phyloP scores from a whole-genome alignment of 1,140 invertebrate genomes.

The Diprion similis region DNA sequence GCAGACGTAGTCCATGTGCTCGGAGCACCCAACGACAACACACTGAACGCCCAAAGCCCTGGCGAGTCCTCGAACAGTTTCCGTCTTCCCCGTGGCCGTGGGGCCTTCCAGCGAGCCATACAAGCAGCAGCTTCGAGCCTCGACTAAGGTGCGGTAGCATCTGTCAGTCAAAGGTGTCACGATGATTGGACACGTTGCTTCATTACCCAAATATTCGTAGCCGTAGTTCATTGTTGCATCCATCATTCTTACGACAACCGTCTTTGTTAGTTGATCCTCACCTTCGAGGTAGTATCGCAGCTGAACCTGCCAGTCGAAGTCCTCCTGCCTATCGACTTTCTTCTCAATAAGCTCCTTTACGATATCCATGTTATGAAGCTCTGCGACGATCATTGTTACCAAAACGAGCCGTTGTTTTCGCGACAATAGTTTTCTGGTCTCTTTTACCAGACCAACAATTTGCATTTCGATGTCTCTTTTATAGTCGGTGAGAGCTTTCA shows the following conservation, averaged over 20 bases:
- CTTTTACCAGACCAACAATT: conserved; percentile 22
- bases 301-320: conserved; percentile 93
- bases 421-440: conserved; percentile 60
- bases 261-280: conserved; percentile 60
- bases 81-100: conserved; percentile 73
- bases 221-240: conserved; percentile 78
- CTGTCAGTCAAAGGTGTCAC: conserved; percentile 91
- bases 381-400: conserved; percentile 65
- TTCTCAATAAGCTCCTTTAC: conserved; percentile 62
- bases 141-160: conserved; percentile 89
- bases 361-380: conserved; percentile 70
- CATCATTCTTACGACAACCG: conserved; percentile 77
- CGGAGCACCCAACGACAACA: conserved; percentile 72
- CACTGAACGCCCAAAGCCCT: conserved; percentile 71
- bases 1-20: conserved; percentile 68
- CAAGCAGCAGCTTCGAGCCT: conserved; percentile 73
- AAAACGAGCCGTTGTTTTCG: conserved; percentile 65
- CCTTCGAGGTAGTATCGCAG: conserved; percentile 84
- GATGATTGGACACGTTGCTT: conserved; percentile 76
- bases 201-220: conserved; percentile 88
- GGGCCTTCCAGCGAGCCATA: conserved; percentile 71
- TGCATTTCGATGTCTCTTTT: conserved; percentile 20
- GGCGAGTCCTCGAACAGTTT: conserved; percentile 73
- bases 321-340: conserved; percentile 61
- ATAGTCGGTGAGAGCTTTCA: neutral